Evolutionary conservation across 2,888 invertebrate species (phyloP).

Genomic region (Microdon myrmicae): DNA sequence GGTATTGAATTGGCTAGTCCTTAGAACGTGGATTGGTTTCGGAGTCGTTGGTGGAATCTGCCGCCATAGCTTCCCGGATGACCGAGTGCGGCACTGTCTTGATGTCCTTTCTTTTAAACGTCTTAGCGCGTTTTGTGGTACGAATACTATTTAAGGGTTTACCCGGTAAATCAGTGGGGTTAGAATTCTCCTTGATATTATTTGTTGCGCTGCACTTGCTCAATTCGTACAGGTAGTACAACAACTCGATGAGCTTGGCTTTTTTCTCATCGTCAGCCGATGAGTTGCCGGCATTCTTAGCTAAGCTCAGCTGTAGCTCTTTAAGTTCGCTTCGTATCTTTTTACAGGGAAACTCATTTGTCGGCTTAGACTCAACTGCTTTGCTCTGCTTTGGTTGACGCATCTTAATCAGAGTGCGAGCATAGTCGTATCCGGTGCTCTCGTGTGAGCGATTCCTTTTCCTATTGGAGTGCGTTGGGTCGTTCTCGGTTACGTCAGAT

Average conservation of each 20-base stretch:
- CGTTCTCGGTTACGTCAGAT: background rate
- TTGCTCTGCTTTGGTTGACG: slow-evolving; percentile 16
- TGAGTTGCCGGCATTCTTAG: too few species aligned
- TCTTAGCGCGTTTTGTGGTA: slow-evolving; percentile 20
- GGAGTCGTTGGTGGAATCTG: too few species aligned
- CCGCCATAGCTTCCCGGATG: too few species aligned
- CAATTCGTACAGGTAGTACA: slow-evolving; percentile 58
- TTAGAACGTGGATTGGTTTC: too few species aligned
- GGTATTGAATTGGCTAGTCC: too few species aligned
- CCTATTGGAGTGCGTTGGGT: slow-evolving; percentile 1
- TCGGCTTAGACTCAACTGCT: background rate
- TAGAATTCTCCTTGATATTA: too few species aligned
- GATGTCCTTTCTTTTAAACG: slow-evolving; percentile 16
- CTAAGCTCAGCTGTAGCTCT: slow-evolving; percentile 14
- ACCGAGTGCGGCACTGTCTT: slow-evolving; percentile 6
- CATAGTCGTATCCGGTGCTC: slow-evolving; percentile 4
- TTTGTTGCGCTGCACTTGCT: slow-evolving; percentile 30
- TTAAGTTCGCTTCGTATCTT: slow-evolving; percentile 29
- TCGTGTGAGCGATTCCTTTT: too few species aligned
- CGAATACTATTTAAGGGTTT: too few species aligned
- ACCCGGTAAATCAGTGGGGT: too few species aligned
- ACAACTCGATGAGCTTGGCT: slow-evolving; percentile 57
- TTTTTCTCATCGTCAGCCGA: slow-evolving; percentile 31
- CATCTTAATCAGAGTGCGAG: background rate
- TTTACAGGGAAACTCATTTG: slow-evolving; percentile 12